These are phyloP conservation scores for Mesodorylaimus sp. DNA, from an alignment of 2,888 invertebrate genomes.

Conservation along the genomic window DNA sequence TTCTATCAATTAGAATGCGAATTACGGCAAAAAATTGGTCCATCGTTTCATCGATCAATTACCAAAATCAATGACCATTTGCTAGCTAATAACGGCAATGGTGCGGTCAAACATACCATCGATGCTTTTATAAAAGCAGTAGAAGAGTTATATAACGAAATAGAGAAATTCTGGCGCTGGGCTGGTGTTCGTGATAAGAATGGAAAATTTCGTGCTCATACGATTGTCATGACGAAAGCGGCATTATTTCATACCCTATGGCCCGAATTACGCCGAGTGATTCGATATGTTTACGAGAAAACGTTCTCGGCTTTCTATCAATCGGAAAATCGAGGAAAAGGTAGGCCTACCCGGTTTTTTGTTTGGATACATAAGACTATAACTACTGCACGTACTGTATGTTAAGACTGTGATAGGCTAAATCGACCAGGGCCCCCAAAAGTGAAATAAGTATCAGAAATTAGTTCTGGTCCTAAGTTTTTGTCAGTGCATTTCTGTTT, in stretches of 20 bases:
- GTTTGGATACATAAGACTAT: no score
- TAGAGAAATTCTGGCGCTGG: background rate
- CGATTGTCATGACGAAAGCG: background rate
- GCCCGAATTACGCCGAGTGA: background rate
- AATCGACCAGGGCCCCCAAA: no score
- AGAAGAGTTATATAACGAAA: background rate
- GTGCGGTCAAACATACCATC: no score
- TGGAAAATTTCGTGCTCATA: background rate
- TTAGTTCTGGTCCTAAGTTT: no score
- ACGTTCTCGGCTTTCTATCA: background rate
- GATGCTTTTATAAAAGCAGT: background rate
- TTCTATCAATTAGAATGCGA: constrained; percentile 2
- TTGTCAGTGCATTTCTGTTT: no score
- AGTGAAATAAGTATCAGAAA: no score
- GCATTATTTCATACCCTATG: background rate
- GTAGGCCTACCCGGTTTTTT: no score
- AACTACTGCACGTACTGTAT: no score
- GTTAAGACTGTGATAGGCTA: no score
- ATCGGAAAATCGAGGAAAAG: background rate
- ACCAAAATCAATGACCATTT: background rate
- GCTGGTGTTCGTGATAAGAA: background rate
- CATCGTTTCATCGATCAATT: no score
- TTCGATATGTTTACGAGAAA: background rate
- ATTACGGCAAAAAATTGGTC: background rate
- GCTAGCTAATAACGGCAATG: no score